Conservation (phyloP, 2,888 invertebrate genomes). For the Diaperis boleti region DNA sequence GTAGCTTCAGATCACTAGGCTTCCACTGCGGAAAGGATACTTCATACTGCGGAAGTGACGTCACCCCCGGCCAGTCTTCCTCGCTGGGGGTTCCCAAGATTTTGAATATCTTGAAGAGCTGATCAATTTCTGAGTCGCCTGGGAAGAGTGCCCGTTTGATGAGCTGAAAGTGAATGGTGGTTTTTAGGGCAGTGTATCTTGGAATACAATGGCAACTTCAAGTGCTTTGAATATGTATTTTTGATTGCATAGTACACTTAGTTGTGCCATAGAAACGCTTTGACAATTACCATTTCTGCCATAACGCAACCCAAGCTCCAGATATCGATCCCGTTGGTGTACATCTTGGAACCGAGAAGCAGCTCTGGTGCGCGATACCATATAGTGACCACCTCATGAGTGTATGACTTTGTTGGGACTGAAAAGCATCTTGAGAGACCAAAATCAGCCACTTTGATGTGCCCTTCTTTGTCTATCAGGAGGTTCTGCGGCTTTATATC, state of each 20-base stretch:
- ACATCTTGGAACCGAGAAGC: conserved; percentile 89
- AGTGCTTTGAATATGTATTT: too few species aligned
- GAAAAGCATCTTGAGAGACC: conserved; percentile 94
- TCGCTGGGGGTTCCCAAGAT: conserved; percentile 94
- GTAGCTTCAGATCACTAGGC: conserved; percentile 73
- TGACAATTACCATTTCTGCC: conserved; percentile 85
- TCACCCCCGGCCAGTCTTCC: conserved; percentile 84
- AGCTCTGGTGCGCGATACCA: conserved; percentile 99
- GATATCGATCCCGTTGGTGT: conserved; percentile 93
- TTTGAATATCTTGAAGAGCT: conserved; percentile 95
- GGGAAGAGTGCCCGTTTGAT: conserved; percentile 90
- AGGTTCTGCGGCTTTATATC: conserved; percentile 98
- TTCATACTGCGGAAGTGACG: conserved; percentile 89
- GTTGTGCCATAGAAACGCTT: conserved; percentile 11
- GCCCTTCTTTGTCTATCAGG: conserved; percentile 86
- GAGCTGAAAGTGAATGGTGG: conserved; percentile 73
- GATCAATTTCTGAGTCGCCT: conserved; percentile 99
- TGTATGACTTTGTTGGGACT: conserved; percentile 92
- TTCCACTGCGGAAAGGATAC: conserved; percentile 93
- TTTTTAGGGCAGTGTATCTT: too few species aligned
- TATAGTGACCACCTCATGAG: conserved; percentile 95
- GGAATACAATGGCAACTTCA: too few species aligned
- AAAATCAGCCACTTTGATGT: conserved; percentile 96
- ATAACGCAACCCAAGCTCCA: conserved; percentile 98
- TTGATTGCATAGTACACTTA: too few species aligned